These are phyloP conservation scores for Siphonodentalium dalli DNA, from an alignment of 2,888 invertebrate species.

Conservation along the genomic window DNA sequence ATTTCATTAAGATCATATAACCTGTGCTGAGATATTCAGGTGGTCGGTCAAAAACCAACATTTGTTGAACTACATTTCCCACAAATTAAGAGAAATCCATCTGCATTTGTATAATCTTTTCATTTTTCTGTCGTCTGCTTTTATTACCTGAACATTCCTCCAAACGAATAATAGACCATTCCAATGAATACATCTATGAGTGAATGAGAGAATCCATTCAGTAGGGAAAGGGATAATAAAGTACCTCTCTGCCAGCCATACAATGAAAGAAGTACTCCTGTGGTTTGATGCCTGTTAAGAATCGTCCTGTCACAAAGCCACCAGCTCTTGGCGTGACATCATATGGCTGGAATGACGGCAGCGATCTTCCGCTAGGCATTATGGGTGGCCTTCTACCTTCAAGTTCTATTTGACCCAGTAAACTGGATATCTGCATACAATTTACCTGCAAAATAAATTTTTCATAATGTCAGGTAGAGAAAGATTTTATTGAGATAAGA, in stretches of 20 bases:
- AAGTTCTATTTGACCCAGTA: constrained; percentile 96
- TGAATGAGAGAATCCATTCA: too few relatives aligned
- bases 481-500: too few relatives aligned
- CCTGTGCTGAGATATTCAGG: too few relatives aligned
- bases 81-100: too few relatives aligned
- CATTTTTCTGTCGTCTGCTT: too few relatives aligned
- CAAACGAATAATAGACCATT: too few relatives aligned
- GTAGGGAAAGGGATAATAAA: constrained; percentile 23
- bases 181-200: background rate
- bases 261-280: constrained; percentile 99
- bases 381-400: constrained; percentile 96
- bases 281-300: constrained; percentile 97
- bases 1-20: too few relatives aligned
- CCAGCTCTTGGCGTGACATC: constrained; percentile 91
- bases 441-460: constrained; percentile 74
- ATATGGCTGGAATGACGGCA: constrained; percentile 90
- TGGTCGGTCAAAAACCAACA: too few relatives aligned
- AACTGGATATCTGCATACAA: constrained; percentile 97
- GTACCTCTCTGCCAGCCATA: constrained; percentile 97
- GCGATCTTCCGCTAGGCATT: constrained; percentile 86
- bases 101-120: too few relatives aligned
- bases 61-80: too few relatives aligned
- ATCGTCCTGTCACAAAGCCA: constrained; percentile 94
- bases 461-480: too few relatives aligned
- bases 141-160: too few relatives aligned